Evolutionary conservation across 2,797 vertebrate genomes (phyloP), one percentile per base, ranked within the genome.

Genomic region (Eospalax fontanierii): DNA sequence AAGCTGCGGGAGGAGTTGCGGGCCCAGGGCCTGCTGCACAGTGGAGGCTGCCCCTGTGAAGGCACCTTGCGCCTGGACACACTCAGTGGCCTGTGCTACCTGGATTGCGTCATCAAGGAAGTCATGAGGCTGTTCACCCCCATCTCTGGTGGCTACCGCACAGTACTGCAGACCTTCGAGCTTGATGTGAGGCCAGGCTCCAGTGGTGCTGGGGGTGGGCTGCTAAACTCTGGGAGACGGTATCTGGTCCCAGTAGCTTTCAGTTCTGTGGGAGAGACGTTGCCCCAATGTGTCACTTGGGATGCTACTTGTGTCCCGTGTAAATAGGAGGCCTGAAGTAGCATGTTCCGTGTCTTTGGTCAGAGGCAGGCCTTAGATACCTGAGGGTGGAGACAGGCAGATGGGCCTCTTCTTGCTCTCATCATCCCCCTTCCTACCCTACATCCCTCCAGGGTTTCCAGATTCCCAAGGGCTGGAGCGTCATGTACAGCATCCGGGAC

Each of bases 401-500:
- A 26, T 21, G 7, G 63, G 18, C 33, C 30, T 21, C 38, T 18
- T 26, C 19, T 1, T 61, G 21, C 16, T 71, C 95, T 96, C 40
- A 98, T 85, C 71, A 0, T 40, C 68, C 19, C 19, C 4, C 46
- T 50, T 61, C 0, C 18, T 19, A 46, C 87, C 66, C 86, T 19
- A 50, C 2, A 30, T 65, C n/a, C 22, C 78, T 30, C 0, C 98
- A 99, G 99, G 99, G 99, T 43, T 99, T 99, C 78, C 99, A 99
- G 97, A 99, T 99, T 92, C 99, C 99, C 54, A 99, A 99, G 90
- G 99, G 99, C 74, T 99, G 99, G 99, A 99, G 99, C 0, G 99
- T 99, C 83, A 99, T 99, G 99, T 99, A 99, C 98, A 99, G 99
- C 98, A 99, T 99, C 97, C 99, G 99, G 30, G 99, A 99, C 98